Conservation (phyloP, 2,888 invertebrate species). For the Drymonia ruficornis region DNA sequence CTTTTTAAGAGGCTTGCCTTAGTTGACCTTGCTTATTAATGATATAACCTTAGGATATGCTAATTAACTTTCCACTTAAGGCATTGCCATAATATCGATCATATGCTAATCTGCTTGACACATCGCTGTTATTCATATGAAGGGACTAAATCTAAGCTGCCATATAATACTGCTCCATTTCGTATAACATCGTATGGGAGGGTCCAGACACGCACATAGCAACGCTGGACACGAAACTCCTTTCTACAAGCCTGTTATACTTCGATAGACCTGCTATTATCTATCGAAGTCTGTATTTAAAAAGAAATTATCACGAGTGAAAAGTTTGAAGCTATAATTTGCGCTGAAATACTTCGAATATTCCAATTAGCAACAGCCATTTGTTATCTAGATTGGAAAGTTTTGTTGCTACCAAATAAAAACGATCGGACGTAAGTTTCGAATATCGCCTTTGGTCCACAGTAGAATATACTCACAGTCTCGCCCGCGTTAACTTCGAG, state of each 20-base stretch:
- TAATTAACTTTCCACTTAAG: not conserved
- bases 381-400: not conserved
- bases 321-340: not conserved
- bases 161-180: slow-evolving; percentile 3
- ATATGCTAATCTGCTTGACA: not conserved
- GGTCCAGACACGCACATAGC: slow-evolving; percentile 6
- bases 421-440: too few relatives aligned
- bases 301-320: slow-evolving; percentile 17
- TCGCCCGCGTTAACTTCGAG: too few relatives aligned
- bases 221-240: slow-evolving; percentile 1
- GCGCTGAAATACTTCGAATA: not conserved
- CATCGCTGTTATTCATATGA: not conserved
- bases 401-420: too few relatives aligned
- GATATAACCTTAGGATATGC: too few relatives aligned
- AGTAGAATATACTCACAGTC: too few relatives aligned
- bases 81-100: not conserved
- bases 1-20: too few relatives aligned
- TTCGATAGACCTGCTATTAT: not conserved
- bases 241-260: slow-evolving; percentile 1
- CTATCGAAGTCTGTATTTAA: slow-evolving; percentile 15
- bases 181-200: not conserved
- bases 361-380: too few relatives aligned
- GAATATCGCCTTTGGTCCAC: too few relatives aligned
- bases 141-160: slow-evolving; percentile 1
- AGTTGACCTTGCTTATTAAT: too few relatives aligned